Evolutionary conservation across 2,113 vertebrate species (phyloP).

Genomic region (Arothron firmamentum): DNA sequence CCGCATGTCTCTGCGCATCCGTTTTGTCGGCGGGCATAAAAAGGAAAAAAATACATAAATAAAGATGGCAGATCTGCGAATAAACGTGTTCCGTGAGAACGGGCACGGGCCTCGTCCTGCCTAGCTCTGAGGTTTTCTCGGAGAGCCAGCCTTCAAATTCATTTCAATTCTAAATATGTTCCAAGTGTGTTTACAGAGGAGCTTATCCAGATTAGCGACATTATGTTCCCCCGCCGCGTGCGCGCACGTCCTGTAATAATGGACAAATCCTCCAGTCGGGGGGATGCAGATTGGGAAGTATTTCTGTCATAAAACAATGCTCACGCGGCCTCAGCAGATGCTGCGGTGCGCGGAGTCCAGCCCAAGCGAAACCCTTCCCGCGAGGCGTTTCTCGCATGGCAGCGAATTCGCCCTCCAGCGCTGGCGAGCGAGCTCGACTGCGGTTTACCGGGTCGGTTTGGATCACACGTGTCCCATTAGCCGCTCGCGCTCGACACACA

Average conservation of each 20-base stretch:
- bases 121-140: constrained; percentile 13
- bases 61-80: constrained; percentile 23
- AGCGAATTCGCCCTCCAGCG: constrained; percentile 9
- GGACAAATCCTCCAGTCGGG: constrained; percentile 1
- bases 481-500: constrained; percentile 5
- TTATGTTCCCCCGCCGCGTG: neutral
- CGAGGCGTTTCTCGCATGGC: neutral
- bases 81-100: constrained; percentile 36
- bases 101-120: constrained; percentile 21
- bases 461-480: constrained; percentile 15
- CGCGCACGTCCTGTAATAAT: constrained; percentile 1
- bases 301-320: neutral
- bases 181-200: constrained; percentile 16
- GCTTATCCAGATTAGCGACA: constrained; percentile 30
- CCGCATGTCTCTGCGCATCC: constrained; percentile 4
- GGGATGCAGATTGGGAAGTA: neutral
- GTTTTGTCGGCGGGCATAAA: constrained; percentile 7
- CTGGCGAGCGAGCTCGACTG: constrained; percentile 7
- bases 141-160: constrained; percentile 18
- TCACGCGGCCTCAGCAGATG: constrained; percentile 3
- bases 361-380: neutral
- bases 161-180: constrained; percentile 20
- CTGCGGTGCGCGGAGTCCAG: constrained; percentile 10
- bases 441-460: constrained; percentile 14
- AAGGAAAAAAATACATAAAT: constrained; percentile 25